Base-by-base conservation (phyloP, 2,113 vertebrate species). In the Istiophorus platypterus region DNA sequence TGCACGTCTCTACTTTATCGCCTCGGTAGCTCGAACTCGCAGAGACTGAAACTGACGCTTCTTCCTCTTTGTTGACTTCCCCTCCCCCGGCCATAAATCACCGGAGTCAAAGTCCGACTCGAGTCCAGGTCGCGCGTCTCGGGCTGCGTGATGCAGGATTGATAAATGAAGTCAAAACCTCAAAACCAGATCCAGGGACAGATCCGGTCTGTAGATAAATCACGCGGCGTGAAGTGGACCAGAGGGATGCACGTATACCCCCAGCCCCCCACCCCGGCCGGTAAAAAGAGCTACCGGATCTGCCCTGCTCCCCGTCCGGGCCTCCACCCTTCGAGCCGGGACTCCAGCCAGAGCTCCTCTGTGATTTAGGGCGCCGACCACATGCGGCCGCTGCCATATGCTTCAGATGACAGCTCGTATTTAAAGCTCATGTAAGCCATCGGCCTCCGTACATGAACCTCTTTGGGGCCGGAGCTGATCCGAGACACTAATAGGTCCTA, bases 281-380 rank as follows among this genome's bases (percentile, higher is more conserved):
- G n/a, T n/a, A n/a, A n/a, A n/a, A n/a, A n/a, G n/a, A n/a, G n/a
- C n/a, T n/a, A n/a, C n/a, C 71, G 1, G 78, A 41, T 17, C 27
- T 17, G 18, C 51, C 49, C 45, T 69, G n/a, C 58, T 72, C 89
- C 73, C 70, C 58, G n/a, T 72, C 63, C 22, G 65, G 58, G 84
- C 84, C 85, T 85, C 87, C 79, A 54, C 78, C 89, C 85, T 85
- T n/a, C 49, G 24, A 17, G 2, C 85, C 26, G 72, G 79, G 84
- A 58, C 26, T 45, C 5, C 68, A 8, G 81, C 88, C 88, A 92
- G 77, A 61, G 71, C 82, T 76, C 3, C 65, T 64, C 76, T 85
- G 71, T 85, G 89, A 85, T 89, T 86, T 86, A 81, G 58, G 11
- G 57, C n/a, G 1, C 76, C 75, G 85, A 91, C 91, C 89, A 63